Evolutionary conservation across 2,797 vertebrate species (phyloP).

Genomic region (Pogonophryne albipinna): DNA sequence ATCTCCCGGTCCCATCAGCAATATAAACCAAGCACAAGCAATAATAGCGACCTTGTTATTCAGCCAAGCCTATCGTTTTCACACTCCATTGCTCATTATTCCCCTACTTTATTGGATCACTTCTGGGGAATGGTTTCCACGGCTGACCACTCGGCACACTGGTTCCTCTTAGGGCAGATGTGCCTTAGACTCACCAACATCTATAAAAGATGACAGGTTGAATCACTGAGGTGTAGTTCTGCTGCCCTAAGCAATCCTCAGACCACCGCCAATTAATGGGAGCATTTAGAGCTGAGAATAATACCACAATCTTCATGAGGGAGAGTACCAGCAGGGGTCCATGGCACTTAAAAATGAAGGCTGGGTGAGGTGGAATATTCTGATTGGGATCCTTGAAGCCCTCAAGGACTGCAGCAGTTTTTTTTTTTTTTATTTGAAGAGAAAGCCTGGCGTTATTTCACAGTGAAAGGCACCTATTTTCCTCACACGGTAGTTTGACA

Average conservation of each 20-base stretch:
- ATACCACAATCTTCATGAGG: conserved; percentile 13
- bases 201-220: conserved; percentile 68
- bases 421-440: conserved; percentile 21
- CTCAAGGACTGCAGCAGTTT: not conserved
- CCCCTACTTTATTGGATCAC: conserved; percentile 56
- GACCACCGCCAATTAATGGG: conserved; percentile 63
- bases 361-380: conserved; percentile 30
- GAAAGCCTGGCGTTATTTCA: conserved; percentile 41
- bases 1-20: conserved; percentile 23
- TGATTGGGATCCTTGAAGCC: conserved; percentile 29
- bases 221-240: conserved; percentile 52
- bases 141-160: conserved; percentile 43
- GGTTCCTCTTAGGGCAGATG: conserved; percentile 50
- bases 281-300: conserved; percentile 45
- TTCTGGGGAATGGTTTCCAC: conserved; percentile 54
- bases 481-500: conserved; percentile 62
- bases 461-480: conserved; percentile 63
- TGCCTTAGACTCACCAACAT: conserved; percentile 44
- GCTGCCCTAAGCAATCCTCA: conserved; percentile 57
- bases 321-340: conserved; percentile 1
- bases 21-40: conserved; percentile 35
- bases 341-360: conserved; percentile 39
- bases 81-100: conserved; percentile 62
- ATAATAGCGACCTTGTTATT: conserved; percentile 62
- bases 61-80: conserved; percentile 50